A percentile compares a stretch with the other conserved stretches of the same genome.
phyloP scores from a whole-genome alignment of 1,140 invertebrate genomes.

The Temnothorax nylanderi region DNA sequence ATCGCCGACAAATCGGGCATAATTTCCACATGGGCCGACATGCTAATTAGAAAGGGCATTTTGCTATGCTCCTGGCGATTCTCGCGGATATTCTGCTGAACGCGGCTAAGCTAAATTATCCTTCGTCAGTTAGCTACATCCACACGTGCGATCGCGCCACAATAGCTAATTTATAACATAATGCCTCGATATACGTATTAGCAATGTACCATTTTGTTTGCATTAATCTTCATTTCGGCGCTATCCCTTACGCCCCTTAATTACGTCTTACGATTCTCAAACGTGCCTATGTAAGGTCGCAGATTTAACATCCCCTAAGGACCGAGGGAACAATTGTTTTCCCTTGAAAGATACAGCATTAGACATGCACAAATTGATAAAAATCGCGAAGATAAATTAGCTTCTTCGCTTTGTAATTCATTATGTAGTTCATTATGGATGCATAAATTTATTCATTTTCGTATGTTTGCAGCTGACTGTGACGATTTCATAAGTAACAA shows the following conservation, averaged over 20 bases:
- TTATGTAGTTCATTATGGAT: background rate
- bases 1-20: constrained; percentile 66
- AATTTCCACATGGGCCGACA: constrained; percentile 66
- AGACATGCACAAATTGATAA: background rate
- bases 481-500: background rate
- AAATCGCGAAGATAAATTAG: background rate
- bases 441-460: background rate
- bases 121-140: constrained; percentile 78
- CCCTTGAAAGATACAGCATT: background rate
- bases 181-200: constrained; percentile 70
- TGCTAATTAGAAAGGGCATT: constrained; percentile 74
- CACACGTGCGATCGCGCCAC: constrained; percentile 71
- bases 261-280: constrained; percentile 27
- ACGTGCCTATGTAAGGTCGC: background rate
- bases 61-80: constrained; percentile 52
- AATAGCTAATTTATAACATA: constrained; percentile 81
- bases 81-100: constrained; percentile 65
- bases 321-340: background rate
- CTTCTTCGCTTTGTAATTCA: background rate
- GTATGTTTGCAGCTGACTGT: background rate
- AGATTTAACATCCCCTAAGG: background rate
- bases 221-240: constrained; percentile 73
- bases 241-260: constrained; percentile 50
- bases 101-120: constrained; percentile 76
- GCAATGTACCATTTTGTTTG: constrained; percentile 74